Percentiles rank a stretch among this genome's conserved stretches.
These are phyloP conservation scores for Entelurus aequoreus DNA, from an alignment of 2,113 vertebrate genomes.

Conservation along the genomic window DNA sequence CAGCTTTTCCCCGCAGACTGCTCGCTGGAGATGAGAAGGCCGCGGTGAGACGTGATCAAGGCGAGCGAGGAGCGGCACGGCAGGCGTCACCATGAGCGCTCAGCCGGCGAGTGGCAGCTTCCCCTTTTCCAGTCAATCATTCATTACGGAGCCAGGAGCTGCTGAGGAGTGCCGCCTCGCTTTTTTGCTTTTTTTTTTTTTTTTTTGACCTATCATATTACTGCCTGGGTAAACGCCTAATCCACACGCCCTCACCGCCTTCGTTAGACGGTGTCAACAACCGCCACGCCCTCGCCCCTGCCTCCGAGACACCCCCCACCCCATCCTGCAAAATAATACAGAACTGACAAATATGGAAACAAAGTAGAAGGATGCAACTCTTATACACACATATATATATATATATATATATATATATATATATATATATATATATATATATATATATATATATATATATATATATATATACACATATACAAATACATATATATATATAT, in stretches of 20 bases:
- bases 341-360: conserved; percentile 59
- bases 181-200: not conserved
- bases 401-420: no score
- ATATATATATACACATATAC: no score
- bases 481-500: no score
- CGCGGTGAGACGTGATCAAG: conserved; percentile 89
- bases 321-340: conserved; percentile 65
- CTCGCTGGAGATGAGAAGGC: conserved; percentile 86
- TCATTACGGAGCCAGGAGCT: conserved; percentile 90
- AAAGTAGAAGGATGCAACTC: conserved; percentile 77
- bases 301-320: conserved; percentile 61
- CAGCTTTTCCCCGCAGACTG: conserved; percentile 88
- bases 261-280: conserved; percentile 96
- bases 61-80: conserved; percentile 82
- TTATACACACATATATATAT: conserved; percentile 20
- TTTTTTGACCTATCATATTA: conserved; percentile 93
- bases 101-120: conserved; percentile 85
- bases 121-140: conserved; percentile 88
- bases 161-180: conserved; percentile 83
- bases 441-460: no score
- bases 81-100: conserved; percentile 83
- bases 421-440: no score
- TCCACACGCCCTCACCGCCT: conserved; percentile 62
- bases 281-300: conserved; percentile 77
- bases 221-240: conserved; percentile 96